Evolutionary conservation across 2,113 vertebrate species (phyloP).

Genomic region (Oceanites oceanicus): DNA sequence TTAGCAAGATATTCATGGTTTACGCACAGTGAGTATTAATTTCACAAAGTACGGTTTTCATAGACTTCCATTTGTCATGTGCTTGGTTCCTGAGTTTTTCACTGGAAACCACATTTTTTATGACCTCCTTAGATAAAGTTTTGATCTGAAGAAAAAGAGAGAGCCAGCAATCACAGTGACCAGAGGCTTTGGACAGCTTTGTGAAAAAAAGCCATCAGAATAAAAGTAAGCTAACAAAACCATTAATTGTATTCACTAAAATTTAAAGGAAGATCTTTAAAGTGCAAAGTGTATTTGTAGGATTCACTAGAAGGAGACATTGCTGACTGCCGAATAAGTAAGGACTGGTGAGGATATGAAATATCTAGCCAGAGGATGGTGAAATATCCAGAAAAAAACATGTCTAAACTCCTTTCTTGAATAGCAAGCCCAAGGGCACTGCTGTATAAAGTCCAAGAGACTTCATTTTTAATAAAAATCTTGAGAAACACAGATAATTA

Average conservation of each 20-base stretch:
- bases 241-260: not conserved
- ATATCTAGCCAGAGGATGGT: not conserved
- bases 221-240: not conserved
- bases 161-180: not conserved
- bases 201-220: not conserved
- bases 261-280: not conserved
- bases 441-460: not conserved
- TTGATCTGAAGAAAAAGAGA: not conserved
- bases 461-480: not conserved
- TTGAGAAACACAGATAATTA: not conserved
- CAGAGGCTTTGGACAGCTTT: not conserved
- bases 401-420: not conserved
- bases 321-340: not conserved
- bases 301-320: not conserved
- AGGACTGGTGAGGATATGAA: not conserved
- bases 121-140: not conserved
- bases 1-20: not conserved
- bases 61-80: not conserved
- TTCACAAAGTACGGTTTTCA: not conserved
- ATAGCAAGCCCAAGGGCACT: not conserved
- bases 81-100: not conserved
- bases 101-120: not conserved
- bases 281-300: not conserved
- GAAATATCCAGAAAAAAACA: not conserved
- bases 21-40: not conserved